Evolutionary conservation across 2,797 vertebrate species (phyloP).

Genomic region (Falco cherrug): DNA sequence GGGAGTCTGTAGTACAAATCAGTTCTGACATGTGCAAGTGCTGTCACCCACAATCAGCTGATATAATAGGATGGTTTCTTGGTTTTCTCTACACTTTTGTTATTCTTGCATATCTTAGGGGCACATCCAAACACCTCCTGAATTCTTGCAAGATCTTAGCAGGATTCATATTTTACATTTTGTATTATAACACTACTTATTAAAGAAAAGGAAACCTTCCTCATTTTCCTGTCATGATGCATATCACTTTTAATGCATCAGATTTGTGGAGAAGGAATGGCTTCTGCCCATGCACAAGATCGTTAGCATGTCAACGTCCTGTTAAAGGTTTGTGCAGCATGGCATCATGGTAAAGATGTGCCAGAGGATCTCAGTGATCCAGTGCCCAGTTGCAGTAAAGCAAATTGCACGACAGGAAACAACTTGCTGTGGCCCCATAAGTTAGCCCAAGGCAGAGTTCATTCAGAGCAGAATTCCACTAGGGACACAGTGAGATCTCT

Average conservation of each 20-base stretch:
- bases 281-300: background rate
- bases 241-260: background rate
- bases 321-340: background rate
- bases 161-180: background rate
- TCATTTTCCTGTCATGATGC: background rate
- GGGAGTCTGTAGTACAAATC: background rate
- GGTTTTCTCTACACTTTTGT: background rate
- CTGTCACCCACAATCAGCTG: fast-evolving
- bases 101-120: background rate
- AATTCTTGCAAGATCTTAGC: background rate
- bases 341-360: background rate
- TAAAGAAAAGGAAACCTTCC: background rate
- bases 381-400: background rate
- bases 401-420: background rate
- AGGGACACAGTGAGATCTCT: background rate
- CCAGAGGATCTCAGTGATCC: background rate
- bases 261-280: background rate
- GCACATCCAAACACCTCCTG: background rate
- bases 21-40: background rate
- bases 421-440: background rate
- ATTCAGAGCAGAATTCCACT: background rate
- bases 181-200: background rate
- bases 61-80: background rate
- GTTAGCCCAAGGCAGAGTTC: background rate
- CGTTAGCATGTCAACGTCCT: background rate